Base-by-base conservation (phyloP, 2,888 invertebrate species). In the Achlya flavicornis region DNA sequence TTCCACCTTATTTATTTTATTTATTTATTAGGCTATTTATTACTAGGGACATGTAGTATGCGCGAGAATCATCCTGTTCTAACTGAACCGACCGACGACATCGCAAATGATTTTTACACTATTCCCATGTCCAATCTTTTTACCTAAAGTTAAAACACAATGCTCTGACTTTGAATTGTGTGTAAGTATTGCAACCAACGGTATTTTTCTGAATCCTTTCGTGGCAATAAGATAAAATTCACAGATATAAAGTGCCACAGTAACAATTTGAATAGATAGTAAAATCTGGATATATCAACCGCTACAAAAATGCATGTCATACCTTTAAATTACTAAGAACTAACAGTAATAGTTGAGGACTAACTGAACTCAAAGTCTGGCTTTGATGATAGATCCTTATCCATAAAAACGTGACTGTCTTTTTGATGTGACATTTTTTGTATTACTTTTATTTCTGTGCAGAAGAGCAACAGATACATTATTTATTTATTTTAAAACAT, bases 261-360 rank as follows among this genome's bases (percentile, higher is more conserved):
- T 53, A 19, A 53, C 19, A 53, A 53, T 53, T 10, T 14, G 19
- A 53, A 53, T 14, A 53, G 53, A 53, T 53, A 14, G 53, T 19
- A 19, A 53, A 7, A 53, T 53, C 53, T 53, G 8, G 48, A 48
- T 48, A 1, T 48, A 8, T 19, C 10, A 3, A 10, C 16, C 53
- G 19, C 10, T 3, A 10, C 53, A 53, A 53, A 48, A 53, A 53
- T 19, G 10, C 53, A 53, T 19, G 53, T 53, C 53, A 53, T 53
- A 53, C 19, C 10, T 53, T 53, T 10, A 7, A n/a, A 7, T 53
- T 53, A 53, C 53, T 19, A 19, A 53, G 53, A 53, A 53, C 16
- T 53, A 53, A 53, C 53, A 53, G 19, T 53, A 53, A 53, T 19
- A 19, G 53, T 53, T 53, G 53, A 53, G 53, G 10, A 53, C 19